These are phyloP conservation scores for Microcebus lehilahytsara DNA, from an alignment of 2,113 vertebrate species.

Conservation along the genomic window DNA sequence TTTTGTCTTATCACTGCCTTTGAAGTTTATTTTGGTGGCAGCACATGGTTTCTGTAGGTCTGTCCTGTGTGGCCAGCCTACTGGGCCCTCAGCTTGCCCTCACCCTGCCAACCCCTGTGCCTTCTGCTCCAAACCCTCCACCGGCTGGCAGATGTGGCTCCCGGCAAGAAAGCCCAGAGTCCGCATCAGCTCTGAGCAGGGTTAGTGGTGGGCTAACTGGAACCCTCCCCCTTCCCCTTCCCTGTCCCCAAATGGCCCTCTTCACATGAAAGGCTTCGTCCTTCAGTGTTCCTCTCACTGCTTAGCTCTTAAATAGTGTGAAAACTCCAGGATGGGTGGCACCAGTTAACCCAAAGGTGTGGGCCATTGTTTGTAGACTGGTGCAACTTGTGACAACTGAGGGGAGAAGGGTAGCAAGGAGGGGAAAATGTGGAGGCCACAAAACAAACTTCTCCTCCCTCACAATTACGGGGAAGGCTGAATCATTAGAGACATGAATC, in stretches of 20 bases:
- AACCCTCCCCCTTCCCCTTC: rapidly evolving
- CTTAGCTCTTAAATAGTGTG: not conserved
- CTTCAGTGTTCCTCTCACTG: not conserved
- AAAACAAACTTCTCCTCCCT: conserved; percentile 51
- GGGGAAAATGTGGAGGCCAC: not conserved
- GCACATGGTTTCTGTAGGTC: not conserved
- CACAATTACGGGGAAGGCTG: conserved; percentile 17
- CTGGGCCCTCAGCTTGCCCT: not conserved
- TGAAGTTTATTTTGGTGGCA: conserved; percentile 68
- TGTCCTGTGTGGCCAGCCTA: not conserved
- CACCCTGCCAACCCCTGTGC: not conserved
- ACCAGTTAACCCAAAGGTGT: not conserved
- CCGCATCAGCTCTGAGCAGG: not conserved
- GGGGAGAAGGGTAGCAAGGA: not conserved
- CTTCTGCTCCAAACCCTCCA: not conserved
- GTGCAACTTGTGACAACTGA: not conserved
- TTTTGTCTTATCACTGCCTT: conserved; percentile 53
- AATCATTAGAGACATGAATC: conserved; percentile 58
- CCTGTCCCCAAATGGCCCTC: not conserved
- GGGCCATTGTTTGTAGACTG: not conserved
- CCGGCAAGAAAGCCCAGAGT: not conserved
- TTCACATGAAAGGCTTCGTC: not conserved
- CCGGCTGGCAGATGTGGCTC: not conserved
- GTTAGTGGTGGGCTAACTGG: not conserved
- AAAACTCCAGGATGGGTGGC: not conserved